phyloP scores from a whole-genome alignment of 2,113 vertebrate genomes.

The Erythrocebus patas region DNA sequence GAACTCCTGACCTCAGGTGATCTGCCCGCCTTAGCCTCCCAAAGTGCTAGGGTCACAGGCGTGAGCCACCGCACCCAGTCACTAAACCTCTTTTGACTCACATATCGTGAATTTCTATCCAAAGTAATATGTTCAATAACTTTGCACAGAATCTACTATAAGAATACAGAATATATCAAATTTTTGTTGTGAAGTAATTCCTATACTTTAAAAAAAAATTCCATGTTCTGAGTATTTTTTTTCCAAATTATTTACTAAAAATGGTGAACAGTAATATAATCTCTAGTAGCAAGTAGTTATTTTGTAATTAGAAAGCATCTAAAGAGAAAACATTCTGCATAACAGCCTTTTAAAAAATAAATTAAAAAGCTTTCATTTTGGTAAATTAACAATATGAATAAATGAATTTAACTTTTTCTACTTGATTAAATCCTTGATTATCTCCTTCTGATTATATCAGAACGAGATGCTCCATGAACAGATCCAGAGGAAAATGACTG shows the following conservation, averaged over 20 bases:
- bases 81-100: not conserved
- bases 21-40: too few relatives aligned
- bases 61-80: too few relatives aligned
- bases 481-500: not conserved
- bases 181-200: constrained; percentile 44
- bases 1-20: too few relatives aligned
- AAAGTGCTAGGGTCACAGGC: too few relatives aligned
- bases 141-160: constrained; percentile 29
- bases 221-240: constrained; percentile 27
- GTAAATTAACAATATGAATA: constrained; percentile 45
- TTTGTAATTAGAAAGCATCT: constrained; percentile 40
- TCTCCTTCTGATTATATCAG: constrained; percentile 16
- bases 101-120: not conserved
- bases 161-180: constrained; percentile 40
- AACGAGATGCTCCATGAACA: not conserved
- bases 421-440: constrained; percentile 41
- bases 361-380: constrained; percentile 55
- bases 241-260: constrained; percentile 59
- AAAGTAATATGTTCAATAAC: constrained; percentile 6
- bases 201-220: constrained; percentile 59
- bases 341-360: not conserved
- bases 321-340: constrained; percentile 8
- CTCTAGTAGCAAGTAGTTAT: not conserved
- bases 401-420: constrained; percentile 35
- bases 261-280: not conserved